A percentile compares a stretch with the other conserved stretches of the same genome.
These are phyloP conservation scores for Rhineura floridana DNA, from an alignment of 2,113 vertebrate species.

Conservation along the genomic window DNA sequence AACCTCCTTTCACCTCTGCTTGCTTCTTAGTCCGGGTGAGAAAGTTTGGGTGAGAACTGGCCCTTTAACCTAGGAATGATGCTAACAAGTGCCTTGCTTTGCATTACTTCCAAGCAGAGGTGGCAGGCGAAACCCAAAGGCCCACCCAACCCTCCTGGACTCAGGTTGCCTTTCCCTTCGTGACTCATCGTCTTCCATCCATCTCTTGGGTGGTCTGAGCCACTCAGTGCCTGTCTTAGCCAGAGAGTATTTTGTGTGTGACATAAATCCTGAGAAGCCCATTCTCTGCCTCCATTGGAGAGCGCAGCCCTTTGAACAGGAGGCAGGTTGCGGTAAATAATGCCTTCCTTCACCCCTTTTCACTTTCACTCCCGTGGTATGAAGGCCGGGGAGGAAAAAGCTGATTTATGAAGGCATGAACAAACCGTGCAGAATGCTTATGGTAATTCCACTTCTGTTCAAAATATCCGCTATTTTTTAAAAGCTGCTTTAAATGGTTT, in stretches of 20 bases:
- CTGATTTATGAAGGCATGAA: slow-evolving; percentile 72
- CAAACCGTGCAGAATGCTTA: slow-evolving; percentile 79
- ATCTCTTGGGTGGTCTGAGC: neutral
- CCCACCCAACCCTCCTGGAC: neutral
- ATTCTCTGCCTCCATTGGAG: too few relatives aligned
- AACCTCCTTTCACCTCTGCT: neutral
- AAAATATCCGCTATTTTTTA: slow-evolving; percentile 79
- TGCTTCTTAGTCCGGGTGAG: neutral
- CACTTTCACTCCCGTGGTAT: slow-evolving; percentile 76
- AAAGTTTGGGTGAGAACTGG: neutral
- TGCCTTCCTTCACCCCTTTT: slow-evolving; percentile 72
- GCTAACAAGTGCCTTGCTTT: too few relatives aligned
- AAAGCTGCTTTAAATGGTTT: slow-evolving; percentile 78
- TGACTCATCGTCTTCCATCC: neutral
- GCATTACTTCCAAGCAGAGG: too few relatives aligned
- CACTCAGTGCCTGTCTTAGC: neutral
- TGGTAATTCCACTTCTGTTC: slow-evolving; percentile 80
- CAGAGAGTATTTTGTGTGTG: rapidly evolving
- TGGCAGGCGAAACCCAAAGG: neutral
- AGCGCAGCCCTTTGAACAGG: neutral
- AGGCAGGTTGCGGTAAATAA: slow-evolving; percentile 14
- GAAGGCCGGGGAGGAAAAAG: slow-evolving; percentile 76
- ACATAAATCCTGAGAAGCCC: neutral
- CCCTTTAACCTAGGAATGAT: neutral
- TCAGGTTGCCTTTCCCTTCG: neutral